Percentiles rank a stretch among this genome's conserved stretches.
Evolutionary conservation across 2,797 vertebrate species (phyloP).

Genomic region (Anolis apletophallus): DNA sequence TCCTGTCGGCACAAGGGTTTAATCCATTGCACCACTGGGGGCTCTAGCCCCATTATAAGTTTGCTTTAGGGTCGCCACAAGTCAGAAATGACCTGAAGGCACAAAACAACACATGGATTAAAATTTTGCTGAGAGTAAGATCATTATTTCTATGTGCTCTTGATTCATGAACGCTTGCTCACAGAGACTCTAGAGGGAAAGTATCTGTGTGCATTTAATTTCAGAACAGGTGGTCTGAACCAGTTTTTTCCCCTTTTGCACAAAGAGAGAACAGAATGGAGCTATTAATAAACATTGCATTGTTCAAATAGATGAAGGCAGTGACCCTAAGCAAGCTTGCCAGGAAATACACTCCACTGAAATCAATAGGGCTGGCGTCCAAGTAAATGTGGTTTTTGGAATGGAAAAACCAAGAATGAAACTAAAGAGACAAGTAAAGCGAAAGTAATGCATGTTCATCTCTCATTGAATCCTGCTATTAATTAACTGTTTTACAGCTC

Average conservation of each 20-base stretch:
- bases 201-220: constrained; percentile 59
- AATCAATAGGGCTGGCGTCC: constrained; percentile 32
- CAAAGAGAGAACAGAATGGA: constrained; percentile 30
- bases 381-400: constrained; percentile 27
- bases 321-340: constrained; percentile 13
- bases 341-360: not conserved
- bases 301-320: constrained; percentile 12
- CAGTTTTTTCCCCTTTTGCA: constrained; percentile 13
- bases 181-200: constrained; percentile 54
- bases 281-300: constrained; percentile 31
- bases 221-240: constrained; percentile 62
- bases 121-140: not conserved
- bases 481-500: not conserved
- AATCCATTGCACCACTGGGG: no score
- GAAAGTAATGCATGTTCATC: constrained; percentile 4
- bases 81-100: no score
- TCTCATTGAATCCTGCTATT: constrained; percentile 5
- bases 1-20: no score
- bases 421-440: constrained; percentile 1
- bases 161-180: constrained; percentile 54
- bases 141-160: constrained; percentile 45
- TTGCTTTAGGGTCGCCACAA: no score
- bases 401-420: constrained; percentile 22
- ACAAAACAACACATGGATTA: not conserved
- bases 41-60: no score